Conservation (phyloP, 2,113 vertebrate species). For the Hemichromis elongatus region DNA sequence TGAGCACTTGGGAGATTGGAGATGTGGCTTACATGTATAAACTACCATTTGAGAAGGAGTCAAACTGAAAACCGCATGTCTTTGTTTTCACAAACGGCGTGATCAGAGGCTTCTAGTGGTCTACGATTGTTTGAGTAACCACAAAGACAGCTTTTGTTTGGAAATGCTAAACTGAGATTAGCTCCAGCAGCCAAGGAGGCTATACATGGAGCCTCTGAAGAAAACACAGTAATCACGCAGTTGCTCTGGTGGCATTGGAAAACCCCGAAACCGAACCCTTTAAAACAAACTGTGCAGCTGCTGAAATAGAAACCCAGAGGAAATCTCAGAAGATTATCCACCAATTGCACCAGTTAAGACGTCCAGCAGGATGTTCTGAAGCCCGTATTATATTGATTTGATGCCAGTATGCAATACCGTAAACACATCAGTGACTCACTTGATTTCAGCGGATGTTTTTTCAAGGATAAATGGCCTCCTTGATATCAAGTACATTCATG, state of each 20-base stretch:
- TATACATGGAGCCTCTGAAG: conserved; percentile 18
- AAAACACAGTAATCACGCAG: conserved; percentile 3
- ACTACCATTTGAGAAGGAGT: conserved; percentile 13
- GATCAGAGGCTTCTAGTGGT: conserved; percentile 32
- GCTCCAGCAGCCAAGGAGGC: conserved; percentile 23
- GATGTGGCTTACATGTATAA: conserved; percentile 42
- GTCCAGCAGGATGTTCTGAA: conserved; percentile 29
- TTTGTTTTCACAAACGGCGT: conserved; percentile 31
- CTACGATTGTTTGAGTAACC: conserved; percentile 44
- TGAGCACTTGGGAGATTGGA: conserved; percentile 2
- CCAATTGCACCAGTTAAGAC: conserved; percentile 34
- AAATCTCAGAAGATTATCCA: conserved; percentile 53
- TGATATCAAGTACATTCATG: conserved; percentile 6
- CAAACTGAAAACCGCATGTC: conserved; percentile 3
- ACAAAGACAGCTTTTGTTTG: conserved; percentile 60
- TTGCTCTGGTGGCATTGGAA: conserved; percentile 20
- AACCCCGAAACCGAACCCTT: conserved; percentile 24
- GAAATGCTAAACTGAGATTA: conserved; percentile 72
- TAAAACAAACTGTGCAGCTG: conserved; percentile 11
- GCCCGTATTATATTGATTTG: conserved; percentile 37
- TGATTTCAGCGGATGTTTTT: conserved; percentile 15
- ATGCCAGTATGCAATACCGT: conserved; percentile 8
- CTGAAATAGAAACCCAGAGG: conserved; percentile 17
- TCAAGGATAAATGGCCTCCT: conserved; percentile 8
- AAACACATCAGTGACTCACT: conserved; percentile 18